phyloP scores from a whole-genome alignment of 2,888 invertebrate genomes.

The Standfussiana lucernea region DNA sequence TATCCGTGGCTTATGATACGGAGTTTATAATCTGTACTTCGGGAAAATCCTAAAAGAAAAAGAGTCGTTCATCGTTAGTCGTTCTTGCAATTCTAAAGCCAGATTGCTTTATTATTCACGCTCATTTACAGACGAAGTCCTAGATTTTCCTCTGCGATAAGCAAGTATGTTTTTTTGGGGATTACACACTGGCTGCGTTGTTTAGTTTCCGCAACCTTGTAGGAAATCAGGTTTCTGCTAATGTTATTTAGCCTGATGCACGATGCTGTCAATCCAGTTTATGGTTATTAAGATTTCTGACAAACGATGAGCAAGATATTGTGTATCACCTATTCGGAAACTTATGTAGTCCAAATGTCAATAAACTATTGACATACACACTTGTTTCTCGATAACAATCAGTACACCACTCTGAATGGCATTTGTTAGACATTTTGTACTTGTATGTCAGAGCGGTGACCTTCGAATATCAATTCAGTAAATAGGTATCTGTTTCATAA shows the following conservation, averaged over 20 bases:
- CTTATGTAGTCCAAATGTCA: not conserved
- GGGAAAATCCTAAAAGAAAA: not conserved
- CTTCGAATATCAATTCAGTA: conserved; percentile 18
- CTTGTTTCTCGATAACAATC: conserved; percentile 23
- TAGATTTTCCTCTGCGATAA: conserved; percentile 44
- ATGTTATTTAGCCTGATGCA: conserved; percentile 8
- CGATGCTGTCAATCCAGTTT: conserved; percentile 1
- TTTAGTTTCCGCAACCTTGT: conserved; percentile 31
- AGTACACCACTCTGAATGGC: not conserved
- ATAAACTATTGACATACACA: conserved; percentile 12
- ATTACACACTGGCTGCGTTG: conserved; percentile 8
- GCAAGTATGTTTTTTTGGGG: conserved; percentile 27
- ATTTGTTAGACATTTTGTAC: conserved; percentile 31
- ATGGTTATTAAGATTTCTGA: conserved; percentile 11
- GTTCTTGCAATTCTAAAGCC: conserved; percentile 11
- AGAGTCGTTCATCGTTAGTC: conserved; percentile 7
- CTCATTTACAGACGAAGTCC: conserved; percentile 8
- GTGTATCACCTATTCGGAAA: not conserved
- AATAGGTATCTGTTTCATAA: conserved; percentile 22
- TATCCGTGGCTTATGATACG: not conserved
- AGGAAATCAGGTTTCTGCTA: conserved; percentile 31
- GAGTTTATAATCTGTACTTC: not conserved
- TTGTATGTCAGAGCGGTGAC: conserved; percentile 2
- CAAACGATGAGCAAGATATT: not conserved
- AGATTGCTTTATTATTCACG: conserved; percentile 25